phyloP scores from a whole-genome alignment of 2,888 invertebrate species.

The Gymnosoma rotundatum region DNA sequence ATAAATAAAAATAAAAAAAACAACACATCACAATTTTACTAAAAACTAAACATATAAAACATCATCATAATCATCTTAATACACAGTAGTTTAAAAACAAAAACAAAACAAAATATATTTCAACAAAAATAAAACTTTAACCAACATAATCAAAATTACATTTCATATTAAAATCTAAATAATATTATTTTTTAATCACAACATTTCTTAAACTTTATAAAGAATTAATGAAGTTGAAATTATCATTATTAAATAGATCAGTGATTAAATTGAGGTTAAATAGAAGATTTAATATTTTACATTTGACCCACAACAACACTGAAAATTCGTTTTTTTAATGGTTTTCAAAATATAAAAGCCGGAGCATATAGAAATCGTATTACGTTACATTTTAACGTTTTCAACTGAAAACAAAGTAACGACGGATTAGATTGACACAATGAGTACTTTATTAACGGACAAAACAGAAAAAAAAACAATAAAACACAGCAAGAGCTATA shows the following conservation, averaged over 20 bases:
- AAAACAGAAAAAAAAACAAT: too few species aligned
- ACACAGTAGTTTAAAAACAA: background rate
- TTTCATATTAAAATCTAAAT: background rate
- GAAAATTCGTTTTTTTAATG: background rate
- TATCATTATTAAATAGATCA: too few species aligned
- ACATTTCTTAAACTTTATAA: background rate
- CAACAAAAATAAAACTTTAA: slow-evolving; percentile 22
- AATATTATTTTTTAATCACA: background rate
- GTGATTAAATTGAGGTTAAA: too few species aligned
- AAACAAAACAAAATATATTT: background rate
- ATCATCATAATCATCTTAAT: slow-evolving; percentile 40
- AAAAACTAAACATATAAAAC: slow-evolving; percentile 44
- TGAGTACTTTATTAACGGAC: too few species aligned
- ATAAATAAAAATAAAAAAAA: too few species aligned
- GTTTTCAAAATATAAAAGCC: background rate
- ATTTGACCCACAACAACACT: background rate
- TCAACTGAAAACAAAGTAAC: too few species aligned
- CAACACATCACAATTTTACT: slow-evolving; percentile 47
- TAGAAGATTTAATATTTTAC: too few species aligned
- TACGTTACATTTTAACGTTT: too few species aligned
- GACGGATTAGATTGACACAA: too few species aligned
- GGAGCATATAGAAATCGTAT: too few species aligned
- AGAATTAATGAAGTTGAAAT: background rate
- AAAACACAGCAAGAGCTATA: too few species aligned
- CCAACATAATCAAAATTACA: slow-evolving; percentile 39